These are phyloP conservation scores for Caenorhabditis sp. DNA, from an alignment of 2,888 invertebrate genomes.

Conservation along the genomic window DNA sequence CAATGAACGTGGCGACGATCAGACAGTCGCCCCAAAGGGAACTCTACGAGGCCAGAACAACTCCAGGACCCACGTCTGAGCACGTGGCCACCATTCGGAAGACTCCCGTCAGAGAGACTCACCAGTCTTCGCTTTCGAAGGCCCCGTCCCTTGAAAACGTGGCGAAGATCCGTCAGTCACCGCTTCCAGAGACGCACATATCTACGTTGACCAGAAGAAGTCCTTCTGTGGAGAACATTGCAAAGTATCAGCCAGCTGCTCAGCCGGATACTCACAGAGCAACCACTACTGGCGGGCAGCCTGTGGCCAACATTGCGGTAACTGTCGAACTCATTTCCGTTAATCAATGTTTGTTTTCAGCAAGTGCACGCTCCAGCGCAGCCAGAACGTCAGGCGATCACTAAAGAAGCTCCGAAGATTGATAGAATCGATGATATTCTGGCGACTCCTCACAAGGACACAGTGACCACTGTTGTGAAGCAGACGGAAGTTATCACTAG, in stretches of 20 bases:
- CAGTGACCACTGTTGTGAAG: slow-evolving; percentile 35
- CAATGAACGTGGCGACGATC: slow-evolving; percentile 62
- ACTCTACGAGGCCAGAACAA: slow-evolving; percentile 52
- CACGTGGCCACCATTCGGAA: slow-evolving; percentile 62
- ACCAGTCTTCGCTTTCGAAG: slow-evolving; percentile 51
- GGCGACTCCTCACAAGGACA: slow-evolving; percentile 29
- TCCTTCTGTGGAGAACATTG: slow-evolving; percentile 61
- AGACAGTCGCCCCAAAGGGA: slow-evolving; percentile 64
- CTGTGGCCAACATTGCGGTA: slow-evolving; percentile 63
- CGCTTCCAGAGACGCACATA: slow-evolving; percentile 57
- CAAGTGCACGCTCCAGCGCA: slow-evolving; percentile 56
- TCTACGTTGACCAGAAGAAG: slow-evolving; percentile 60
- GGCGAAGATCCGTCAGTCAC: slow-evolving; percentile 60
- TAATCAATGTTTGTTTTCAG: slow-evolving; percentile 27
- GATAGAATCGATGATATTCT: slow-evolving; percentile 60
- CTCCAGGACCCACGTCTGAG: slow-evolving; percentile 55
- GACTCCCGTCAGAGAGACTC: slow-evolving; percentile 60
- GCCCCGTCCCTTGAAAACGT: slow-evolving; percentile 58
- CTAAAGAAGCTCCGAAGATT: slow-evolving; percentile 52
- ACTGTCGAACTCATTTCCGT: neutral
- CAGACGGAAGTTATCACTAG: slow-evolving; percentile 37
- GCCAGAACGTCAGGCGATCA: slow-evolving; percentile 46
- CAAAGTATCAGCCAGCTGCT: slow-evolving; percentile 52
- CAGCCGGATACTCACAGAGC: slow-evolving; percentile 57
- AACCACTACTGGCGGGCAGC: slow-evolving; percentile 45